phyloP scores from a whole-genome alignment of 2,888 invertebrate species.

The Endotricha flammealis region DNA sequence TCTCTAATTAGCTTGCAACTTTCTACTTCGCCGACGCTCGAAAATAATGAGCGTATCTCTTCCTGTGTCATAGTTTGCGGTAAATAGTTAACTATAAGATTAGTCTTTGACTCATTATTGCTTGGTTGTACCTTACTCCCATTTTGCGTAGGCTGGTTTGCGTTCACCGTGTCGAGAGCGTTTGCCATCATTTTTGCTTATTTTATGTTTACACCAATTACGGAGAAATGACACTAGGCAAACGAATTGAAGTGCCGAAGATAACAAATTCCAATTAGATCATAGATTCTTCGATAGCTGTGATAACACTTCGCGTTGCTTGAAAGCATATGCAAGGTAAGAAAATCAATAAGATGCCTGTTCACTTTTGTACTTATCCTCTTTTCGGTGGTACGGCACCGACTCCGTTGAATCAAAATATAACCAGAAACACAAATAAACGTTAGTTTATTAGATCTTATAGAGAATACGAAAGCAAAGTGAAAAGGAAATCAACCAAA shows the following conservation, averaged over 20 bases:
- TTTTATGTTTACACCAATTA: conserved; percentile 53
- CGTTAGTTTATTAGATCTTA: conserved; percentile 72
- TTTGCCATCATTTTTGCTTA: conserved; percentile 73
- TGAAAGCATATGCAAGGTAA: conserved; percentile 77
- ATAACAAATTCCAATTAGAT: conserved; percentile 47
- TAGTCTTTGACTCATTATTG: conserved; percentile 96
- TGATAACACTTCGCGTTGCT: conserved; percentile 73
- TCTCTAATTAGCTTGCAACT: conserved; percentile 98
- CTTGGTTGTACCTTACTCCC: conserved; percentile 83
- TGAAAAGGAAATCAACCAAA: conserved; percentile 78
- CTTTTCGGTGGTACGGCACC: conserved; percentile 55
- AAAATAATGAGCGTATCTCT: conserved; percentile 95
- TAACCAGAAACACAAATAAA: conserved; percentile 68
- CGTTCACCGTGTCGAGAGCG: conserved; percentile 71
- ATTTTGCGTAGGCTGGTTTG: conserved; percentile 83
- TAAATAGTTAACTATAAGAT: conserved; percentile 99
- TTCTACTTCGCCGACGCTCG: conserved; percentile 97
- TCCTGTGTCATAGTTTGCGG: conserved; percentile 99
- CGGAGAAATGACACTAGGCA: conserved; percentile 49
- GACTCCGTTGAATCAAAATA: conserved; percentile 66
- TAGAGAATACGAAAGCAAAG: conserved; percentile 72
- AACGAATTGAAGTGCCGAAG: conserved; percentile 38
- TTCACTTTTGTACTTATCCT: conserved; percentile 71
- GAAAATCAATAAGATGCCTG: conserved; percentile 79
- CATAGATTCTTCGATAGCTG: conserved; percentile 50